phyloP scores from a whole-genome alignment of 1,140 invertebrate genomes.

The Drosophila simulans region DNA sequence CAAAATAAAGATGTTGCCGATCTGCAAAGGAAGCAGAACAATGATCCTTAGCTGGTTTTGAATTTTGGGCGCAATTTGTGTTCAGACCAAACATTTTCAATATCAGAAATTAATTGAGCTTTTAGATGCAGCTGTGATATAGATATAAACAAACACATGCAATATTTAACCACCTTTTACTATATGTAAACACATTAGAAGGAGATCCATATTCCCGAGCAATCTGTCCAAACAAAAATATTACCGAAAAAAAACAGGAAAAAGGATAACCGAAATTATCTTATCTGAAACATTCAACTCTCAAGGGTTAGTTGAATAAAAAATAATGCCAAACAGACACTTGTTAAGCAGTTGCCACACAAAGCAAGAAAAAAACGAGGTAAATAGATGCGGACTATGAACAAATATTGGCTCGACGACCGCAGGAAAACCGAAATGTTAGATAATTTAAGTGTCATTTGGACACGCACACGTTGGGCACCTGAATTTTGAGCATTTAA shows the following conservation, averaged over 20 bases:
- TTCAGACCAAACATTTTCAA: neutral
- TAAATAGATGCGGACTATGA: conserved; percentile 51
- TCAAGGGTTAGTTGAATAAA: conserved; percentile 40
- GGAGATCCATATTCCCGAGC: neutral
- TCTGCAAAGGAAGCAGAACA: conserved; percentile 1
- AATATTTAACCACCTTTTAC: neutral
- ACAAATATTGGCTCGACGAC: conserved; percentile 64
- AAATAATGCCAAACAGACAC: conserved; percentile 49
- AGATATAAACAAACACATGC: neutral
- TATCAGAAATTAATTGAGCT: neutral
- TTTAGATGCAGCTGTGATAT: neutral
- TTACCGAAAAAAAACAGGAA: conserved; percentile 5
- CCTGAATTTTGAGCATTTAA: conserved; percentile 46
- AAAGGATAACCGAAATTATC: conserved; percentile 41
- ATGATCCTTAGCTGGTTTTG: neutral
- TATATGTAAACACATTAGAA: conserved; percentile 12
- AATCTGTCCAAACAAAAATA: conserved; percentile 24
- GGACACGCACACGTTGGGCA: conserved; percentile 66
- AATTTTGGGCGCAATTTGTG: neutral
- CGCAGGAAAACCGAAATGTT: conserved; percentile 30
- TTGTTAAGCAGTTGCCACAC: conserved; percentile 64
- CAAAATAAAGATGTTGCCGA: conserved; percentile 47
- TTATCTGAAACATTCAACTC: conserved; percentile 20
- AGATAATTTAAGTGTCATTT: conserved; percentile 72
- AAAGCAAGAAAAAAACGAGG: conserved; percentile 29